Conservation (phyloP, 2,888 invertebrate genomes). For the Andrena camellia region DNA sequence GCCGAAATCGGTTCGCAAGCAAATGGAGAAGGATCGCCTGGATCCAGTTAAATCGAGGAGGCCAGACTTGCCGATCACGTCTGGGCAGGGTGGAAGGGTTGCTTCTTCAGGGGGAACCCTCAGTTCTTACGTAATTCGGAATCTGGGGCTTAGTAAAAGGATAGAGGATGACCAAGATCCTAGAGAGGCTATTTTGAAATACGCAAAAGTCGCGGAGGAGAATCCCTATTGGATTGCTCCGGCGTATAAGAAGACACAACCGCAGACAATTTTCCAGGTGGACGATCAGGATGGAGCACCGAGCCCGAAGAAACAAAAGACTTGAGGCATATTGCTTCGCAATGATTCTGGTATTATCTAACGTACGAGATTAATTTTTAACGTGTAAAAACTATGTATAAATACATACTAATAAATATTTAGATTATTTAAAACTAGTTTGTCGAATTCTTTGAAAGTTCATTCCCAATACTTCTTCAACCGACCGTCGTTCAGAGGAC, state of each 20-base stretch:
- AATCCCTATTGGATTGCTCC: slow-evolving; percentile 99
- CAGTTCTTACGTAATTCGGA: slow-evolving; percentile 98
- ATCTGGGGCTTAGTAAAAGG: slow-evolving; percentile 96
- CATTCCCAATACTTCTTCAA: no score
- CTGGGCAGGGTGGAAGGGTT: slow-evolving; percentile 96
- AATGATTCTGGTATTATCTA: no score
- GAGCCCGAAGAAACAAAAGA: slow-evolving; percentile 87
- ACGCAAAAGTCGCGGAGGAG: slow-evolving; percentile 97
- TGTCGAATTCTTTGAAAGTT: not conserved
- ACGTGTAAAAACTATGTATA: slow-evolving; percentile 6
- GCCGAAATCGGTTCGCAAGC: slow-evolving; percentile 94
- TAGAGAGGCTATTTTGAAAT: slow-evolving; percentile 96
- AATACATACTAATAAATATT: not conserved
- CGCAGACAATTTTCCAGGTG: slow-evolving; percentile 92
- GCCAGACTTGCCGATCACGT: slow-evolving; percentile 95
- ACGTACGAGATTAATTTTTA: not conserved
- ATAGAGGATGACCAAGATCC: slow-evolving; percentile 97
- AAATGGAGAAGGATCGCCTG: slow-evolving; percentile 95
- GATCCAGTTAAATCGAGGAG: slow-evolving; percentile 94
- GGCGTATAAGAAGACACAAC: slow-evolving; percentile 96
- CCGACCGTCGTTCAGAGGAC: no score
- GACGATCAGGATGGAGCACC: slow-evolving; percentile 86
- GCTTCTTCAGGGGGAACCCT: slow-evolving; percentile 98
- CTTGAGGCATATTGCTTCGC: slow-evolving; percentile 39
- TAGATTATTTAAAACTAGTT: not conserved